Evolutionary conservation across 1,140 invertebrate species (phyloP).

Genomic region (Probaryconus sp.): DNA sequence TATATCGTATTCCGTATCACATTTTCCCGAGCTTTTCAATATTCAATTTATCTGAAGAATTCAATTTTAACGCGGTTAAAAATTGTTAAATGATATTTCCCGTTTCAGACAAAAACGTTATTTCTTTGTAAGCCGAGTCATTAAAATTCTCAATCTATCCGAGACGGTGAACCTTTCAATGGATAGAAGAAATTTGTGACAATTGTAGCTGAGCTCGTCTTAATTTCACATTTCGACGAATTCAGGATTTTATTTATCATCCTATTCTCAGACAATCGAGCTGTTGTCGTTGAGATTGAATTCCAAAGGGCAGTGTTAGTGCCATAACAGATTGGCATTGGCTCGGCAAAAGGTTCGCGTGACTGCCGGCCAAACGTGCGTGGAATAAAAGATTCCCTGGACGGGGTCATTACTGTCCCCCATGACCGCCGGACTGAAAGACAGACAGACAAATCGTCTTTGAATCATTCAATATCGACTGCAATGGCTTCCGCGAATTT

Average conservation of each 20-base stretch:
- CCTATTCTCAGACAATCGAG: constrained; percentile 22
- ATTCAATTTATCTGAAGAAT: too few relatives aligned
- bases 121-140: too few relatives aligned
- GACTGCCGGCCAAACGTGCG: constrained; percentile 36
- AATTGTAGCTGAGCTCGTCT: too few relatives aligned
- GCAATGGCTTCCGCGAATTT: constrained; percentile 14
- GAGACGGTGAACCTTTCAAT: too few relatives aligned
- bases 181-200: too few relatives aligned
- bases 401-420: constrained; percentile 21
- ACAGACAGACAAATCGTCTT: constrained; percentile 51
- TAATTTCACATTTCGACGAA: constrained; percentile 9
- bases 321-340: constrained; percentile 30
- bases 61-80: too few relatives aligned
- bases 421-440: too few relatives aligned
- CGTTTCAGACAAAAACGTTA: too few relatives aligned
- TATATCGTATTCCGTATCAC: too few relatives aligned
- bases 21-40: too few relatives aligned
- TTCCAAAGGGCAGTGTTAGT: constrained; percentile 2
- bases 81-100: too few relatives aligned
- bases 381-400: constrained; percentile 13
- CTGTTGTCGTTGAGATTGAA: constrained; percentile 12
- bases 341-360: constrained; percentile 32
- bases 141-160: too few relatives aligned
- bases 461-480: constrained; percentile 44
- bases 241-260: constrained; percentile 16